Base-by-base conservation (phyloP, 2,797 vertebrate genomes). In the Myripristis jacobus region DNA sequence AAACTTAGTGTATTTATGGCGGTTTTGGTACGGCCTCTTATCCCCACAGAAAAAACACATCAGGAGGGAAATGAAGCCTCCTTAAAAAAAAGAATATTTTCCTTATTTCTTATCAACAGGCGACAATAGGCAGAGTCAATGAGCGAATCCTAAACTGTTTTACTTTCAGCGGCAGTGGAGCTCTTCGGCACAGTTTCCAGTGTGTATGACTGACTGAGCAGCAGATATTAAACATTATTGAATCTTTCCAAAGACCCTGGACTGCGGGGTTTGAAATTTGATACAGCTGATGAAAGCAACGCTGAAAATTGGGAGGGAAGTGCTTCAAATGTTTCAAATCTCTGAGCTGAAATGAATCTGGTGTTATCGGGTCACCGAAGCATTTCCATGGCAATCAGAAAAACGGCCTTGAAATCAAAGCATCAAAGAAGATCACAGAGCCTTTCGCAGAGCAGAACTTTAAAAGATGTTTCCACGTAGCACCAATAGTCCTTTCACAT, bases 211-310 rank as follows among this genome's bases (percentile, higher is more conserved):
- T 71, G 85, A 87, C 79, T 79, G 79, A 82, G 83, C 86, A 70
- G 61, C 75, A 64, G 75, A 85, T 88, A 91, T 87, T 68, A 83
- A 87, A 89, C 81, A 81, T 80, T 77, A 88, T 81, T 87, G 81
- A 87, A 90, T 89, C 73, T 71, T 75, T 81, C 79, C 84, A 72
- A 79, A 79, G 81, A 81, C 83, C 34, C 76, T 72, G 48, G 71
- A 79, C 85, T 68, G 77, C 13, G 0, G 74, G 70, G 54, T 82
- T 85, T 70, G 58, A 77, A 88, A 91, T 88, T 67, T 82, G 82
- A 91, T 87, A 77, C 61, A 78, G 86, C 73, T 76, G 85, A 89
- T 82, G 79, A 90, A 89, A 86, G 77, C 62, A 4, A 46, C 2
- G 11, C 73, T 68, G 66, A 62, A 74, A 81, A 86, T 60, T 59